These are phyloP conservation scores for Drosophila chauvacae DNA, from an alignment of 1,140 invertebrate genomes.

Conservation along the genomic window DNA sequence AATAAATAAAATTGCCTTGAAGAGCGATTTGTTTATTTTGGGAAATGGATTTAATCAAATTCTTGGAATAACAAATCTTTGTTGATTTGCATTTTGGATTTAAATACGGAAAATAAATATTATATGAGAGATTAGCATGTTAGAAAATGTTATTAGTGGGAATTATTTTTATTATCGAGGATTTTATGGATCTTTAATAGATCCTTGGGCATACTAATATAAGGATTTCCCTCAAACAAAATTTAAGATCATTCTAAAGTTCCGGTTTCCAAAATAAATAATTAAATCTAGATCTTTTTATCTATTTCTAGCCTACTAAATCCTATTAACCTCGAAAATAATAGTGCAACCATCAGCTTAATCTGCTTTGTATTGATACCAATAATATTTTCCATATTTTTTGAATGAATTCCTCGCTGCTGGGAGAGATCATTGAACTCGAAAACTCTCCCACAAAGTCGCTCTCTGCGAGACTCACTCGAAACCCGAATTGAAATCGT, in stretches of 20 bases:
- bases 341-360: not conserved
- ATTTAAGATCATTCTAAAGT: not conserved
- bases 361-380: not conserved
- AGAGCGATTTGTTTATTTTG: not conserved
- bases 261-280: not conserved
- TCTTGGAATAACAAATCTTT: not conserved
- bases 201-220: too few relatives aligned
- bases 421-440: slow-evolving; percentile 36
- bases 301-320: not conserved
- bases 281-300: not conserved
- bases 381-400: slow-evolving; percentile 4
- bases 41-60: not conserved
- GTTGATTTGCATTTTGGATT: too few relatives aligned
- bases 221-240: too few relatives aligned
- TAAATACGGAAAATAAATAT: too few relatives aligned
- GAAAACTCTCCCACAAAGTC: slow-evolving; percentile 27
- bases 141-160: not conserved
- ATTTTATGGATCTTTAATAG: not conserved
- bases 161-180: not conserved
- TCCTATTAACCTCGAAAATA: not conserved
- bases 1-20: slow-evolving; percentile 2
- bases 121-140: not conserved
- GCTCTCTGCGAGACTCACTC: slow-evolving; percentile 20
- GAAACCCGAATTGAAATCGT: slow-evolving; percentile 32
- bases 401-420: not conserved